These are phyloP conservation scores for Polymixis lichenea DNA, from an alignment of 2,888 invertebrate species.

Conservation along the genomic window DNA sequence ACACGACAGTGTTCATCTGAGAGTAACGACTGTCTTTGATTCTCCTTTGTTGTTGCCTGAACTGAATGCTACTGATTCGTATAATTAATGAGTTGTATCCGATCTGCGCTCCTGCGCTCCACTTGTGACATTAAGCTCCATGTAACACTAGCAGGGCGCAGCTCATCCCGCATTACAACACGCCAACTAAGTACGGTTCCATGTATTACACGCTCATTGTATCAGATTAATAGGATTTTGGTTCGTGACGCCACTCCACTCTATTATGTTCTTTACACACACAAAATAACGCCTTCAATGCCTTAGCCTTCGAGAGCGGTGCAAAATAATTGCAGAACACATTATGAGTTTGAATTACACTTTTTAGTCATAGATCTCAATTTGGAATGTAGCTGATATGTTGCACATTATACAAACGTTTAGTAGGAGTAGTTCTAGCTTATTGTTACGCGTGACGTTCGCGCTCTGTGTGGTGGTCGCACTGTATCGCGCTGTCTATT, in stretches of 20 bases:
- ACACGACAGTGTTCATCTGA: neutral
- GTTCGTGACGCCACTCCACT: conserved; percentile 22
- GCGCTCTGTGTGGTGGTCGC: neutral
- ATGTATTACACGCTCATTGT: conserved; percentile 65
- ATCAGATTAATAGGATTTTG: conserved; percentile 59
- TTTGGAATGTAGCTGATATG: conserved; percentile 10
- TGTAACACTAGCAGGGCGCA: conserved; percentile 36
- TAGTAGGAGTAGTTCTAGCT: neutral
- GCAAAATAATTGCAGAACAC: conserved; percentile 40
- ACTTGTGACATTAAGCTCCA: conserved; percentile 40
- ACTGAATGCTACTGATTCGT: conserved; percentile 11
- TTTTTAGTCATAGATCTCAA: conserved; percentile 27
- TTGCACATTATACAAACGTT: conserved; percentile 4
- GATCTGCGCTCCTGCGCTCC: conserved; percentile 9
- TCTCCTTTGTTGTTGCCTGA: neutral
- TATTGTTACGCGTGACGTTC: neutral
- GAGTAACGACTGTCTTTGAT: conserved; percentile 12
- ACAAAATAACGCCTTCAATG: conserved; percentile 31
- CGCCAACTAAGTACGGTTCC: conserved; percentile 61
- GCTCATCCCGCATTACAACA: conserved; percentile 57
- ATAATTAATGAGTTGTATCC: conserved; percentile 32
- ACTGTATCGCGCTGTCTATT: neutral
- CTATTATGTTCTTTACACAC: conserved; percentile 45
- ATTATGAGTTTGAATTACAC: conserved; percentile 31
- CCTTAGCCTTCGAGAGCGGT: conserved; percentile 1